Evolutionary conservation across 2,888 invertebrate genomes (phyloP), one percentile per base, ranked within the genome.

Genomic region (Ormyrus thymus): DNA sequence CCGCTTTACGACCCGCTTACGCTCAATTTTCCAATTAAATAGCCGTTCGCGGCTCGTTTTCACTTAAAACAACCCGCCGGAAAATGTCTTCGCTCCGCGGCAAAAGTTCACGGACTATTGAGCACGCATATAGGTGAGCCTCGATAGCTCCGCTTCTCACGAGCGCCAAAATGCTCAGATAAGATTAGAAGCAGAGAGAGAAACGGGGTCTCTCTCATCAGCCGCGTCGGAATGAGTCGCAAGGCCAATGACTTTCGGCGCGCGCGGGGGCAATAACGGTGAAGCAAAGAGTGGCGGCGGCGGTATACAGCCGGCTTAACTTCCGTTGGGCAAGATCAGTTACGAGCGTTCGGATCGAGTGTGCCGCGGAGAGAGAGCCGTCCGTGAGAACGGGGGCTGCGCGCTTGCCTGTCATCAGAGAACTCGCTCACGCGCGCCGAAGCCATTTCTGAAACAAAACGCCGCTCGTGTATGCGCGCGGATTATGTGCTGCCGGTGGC

Each of bases 251-350:
- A 77, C 77, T 71, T 70, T 15, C 70, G 46, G 56, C 11, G 61
- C 29, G 29, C 29, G 29, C 29, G 29, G 29, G 72, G 51, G 5
- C 68, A 59, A 68, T 69, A 69, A 76, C 48, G 61, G 62, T 68
- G 61, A 62, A 50, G 48, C 50, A 13, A 29, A 29, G 43, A 8
- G 29, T 29, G 29, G 50, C 45, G n/a, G 58, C 51, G 45, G 1
- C 11, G 29, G 15, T 46, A 0, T n/a, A 29, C 4, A 71, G 66
- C 55, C 61, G 56, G 61, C 53, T 72, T 70, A 58, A 72, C 76
- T 79, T 76, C 61, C 76, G 71, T 69, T 71, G 71, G 50, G 56
- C 50, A 46, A 76, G 72, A 76, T 79, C 76, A 68, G 79, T 76
- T 74, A 64, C 59, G 11, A 29, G 58, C 9, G 58, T 65, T 55